Evolutionary conservation across 35 echinoderm and acorn worm genomes (phyloP), one percentile per base, ranked within the genome.

Genomic region (Ophiothrix spiculata): DNA sequence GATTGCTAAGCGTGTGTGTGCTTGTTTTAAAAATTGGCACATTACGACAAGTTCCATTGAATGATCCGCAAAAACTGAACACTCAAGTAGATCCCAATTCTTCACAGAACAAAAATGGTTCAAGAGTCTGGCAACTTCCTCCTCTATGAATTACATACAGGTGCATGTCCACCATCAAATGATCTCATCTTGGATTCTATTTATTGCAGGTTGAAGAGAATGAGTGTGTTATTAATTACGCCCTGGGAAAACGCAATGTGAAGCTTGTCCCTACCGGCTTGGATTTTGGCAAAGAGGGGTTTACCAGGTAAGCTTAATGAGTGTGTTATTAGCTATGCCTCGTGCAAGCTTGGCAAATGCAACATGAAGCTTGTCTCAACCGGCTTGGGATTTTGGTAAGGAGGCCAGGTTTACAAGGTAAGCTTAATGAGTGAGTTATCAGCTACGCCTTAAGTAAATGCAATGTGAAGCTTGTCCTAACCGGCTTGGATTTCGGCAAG

Each of bases 371-470:
- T 97, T 0, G 95, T 31, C 10, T 29, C 12, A 76, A 12, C 29
- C 25, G 6, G 74, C 8, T 6, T 12, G 8, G 74, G 6, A 54
- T 54, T 54, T 54, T 54, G 21, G 8, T 54, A 11, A 54, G 45
- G 21, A 54, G 45, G 45, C 93, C 63, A 91, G 93, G 75, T 93
- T n/a, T 74, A 10, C 42, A 99, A 92, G 92, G 94, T 0, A 92
- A 99, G 75, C 92, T 94, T 69, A 99, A 99, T 89, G 96, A 99
- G 49, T 99, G 96, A 45, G 96, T 99, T 33, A 81, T 99, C 16
- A 89, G 94, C 83, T 99, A 94, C 33, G 96, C 96, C n/a, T 76
- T 99, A 56, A 93, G 94, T 74, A 99, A 99, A 77, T 82, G 92
- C 60, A 74, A 79, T 76, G 92, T 99, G 32, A 99, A 91, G 41